Conservation (phyloP, 2,113 vertebrate species). For the Dasyornis broadbenti region DNA sequence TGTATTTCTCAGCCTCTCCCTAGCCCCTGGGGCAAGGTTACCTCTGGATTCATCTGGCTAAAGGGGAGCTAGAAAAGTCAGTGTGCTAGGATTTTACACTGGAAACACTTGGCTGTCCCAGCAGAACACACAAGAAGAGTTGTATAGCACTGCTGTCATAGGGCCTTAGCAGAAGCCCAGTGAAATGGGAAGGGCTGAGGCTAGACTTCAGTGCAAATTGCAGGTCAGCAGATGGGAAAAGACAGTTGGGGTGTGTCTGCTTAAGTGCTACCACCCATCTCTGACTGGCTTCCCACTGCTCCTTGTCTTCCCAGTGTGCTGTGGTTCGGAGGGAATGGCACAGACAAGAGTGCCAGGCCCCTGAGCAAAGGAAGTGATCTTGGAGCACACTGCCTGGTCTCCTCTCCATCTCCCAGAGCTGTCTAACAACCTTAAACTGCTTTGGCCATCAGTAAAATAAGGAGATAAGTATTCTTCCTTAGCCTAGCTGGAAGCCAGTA, state of each 20-base stretch:
- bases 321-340: not conserved
- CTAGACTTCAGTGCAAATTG: not conserved
- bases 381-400: not conserved
- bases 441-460: not conserved
- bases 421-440: not conserved
- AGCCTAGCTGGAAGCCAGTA: not conserved
- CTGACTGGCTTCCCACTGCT: not conserved
- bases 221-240: not conserved
- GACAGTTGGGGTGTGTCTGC: not conserved
- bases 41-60: not conserved
- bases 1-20: constrained; percentile 34
- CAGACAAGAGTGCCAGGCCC: not conserved
- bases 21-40: not conserved
- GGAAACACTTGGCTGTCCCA: not conserved
- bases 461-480: not conserved
- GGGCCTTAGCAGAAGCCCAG: not conserved
- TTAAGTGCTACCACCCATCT: not conserved
- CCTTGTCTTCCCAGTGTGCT: not conserved
- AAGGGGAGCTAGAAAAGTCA: not conserved
- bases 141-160: not conserved
- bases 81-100: not conserved
- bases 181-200: not conserved
- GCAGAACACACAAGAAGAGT: not conserved
- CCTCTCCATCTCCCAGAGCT: not conserved
- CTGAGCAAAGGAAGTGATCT: not conserved